Percentiles rank a stretch among this genome's conserved stretches.
These are phyloP conservation scores for Semaprochilodus insignis DNA, from an alignment of 2,797 vertebrate genomes.

Conservation along the genomic window DNA sequence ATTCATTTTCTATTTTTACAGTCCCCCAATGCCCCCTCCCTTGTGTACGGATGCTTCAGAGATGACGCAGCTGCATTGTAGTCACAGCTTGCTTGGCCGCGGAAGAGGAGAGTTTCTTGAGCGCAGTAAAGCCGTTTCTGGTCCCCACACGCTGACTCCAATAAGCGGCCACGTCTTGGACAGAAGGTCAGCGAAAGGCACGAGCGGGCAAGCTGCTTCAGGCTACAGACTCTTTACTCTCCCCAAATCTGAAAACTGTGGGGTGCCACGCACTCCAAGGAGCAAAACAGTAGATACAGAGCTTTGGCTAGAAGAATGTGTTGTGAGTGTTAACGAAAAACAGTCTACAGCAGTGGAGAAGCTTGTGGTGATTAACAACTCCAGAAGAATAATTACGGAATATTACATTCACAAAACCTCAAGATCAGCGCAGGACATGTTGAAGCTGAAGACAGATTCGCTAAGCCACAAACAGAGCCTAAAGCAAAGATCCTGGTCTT, in stretches of 20 bases:
- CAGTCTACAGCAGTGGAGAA: background rate
- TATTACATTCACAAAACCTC: background rate
- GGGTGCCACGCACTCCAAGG: background rate
- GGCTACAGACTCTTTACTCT: slow-evolving; percentile 2
- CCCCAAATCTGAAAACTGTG: background rate
- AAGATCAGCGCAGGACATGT: background rate
- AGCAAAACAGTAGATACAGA: background rate
- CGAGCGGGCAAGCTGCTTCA: slow-evolving; percentile 14
- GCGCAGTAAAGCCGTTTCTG: slow-evolving; percentile 14
- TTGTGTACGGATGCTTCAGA: slow-evolving; percentile 47
- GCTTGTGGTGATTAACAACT: background rate
- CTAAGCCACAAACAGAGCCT: background rate
- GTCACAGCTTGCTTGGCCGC: slow-evolving; percentile 40
- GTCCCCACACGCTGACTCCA: slow-evolving; percentile 2
- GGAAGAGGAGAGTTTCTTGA: slow-evolving; percentile 19
- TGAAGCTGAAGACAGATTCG: background rate
- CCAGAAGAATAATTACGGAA: slow-evolving; percentile 9
- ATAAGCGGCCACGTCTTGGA: slow-evolving; percentile 20
- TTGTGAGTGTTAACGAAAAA: slow-evolving; percentile 3
- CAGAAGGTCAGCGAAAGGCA: slow-evolving; percentile 32
- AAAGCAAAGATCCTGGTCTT: background rate
- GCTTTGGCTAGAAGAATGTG: background rate
- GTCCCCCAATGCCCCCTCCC: slow-evolving; percentile 27
- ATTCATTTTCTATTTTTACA: slow-evolving; percentile 53
- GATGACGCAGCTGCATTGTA: slow-evolving; percentile 47